Base-by-base conservation (phyloP, 2,797 vertebrate species). In the Acrossocheilus fasciatus region DNA sequence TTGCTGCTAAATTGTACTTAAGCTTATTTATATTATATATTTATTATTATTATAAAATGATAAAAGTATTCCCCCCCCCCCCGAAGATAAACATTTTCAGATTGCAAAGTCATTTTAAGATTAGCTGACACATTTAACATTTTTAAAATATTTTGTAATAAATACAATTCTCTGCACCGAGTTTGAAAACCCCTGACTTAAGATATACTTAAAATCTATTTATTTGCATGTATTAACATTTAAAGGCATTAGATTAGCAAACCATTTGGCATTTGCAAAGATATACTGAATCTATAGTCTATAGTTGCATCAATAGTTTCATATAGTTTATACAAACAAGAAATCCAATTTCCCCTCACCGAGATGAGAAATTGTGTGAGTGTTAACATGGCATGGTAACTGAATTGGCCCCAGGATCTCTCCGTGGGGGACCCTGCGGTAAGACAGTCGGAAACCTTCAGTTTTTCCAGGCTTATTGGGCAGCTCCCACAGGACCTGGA, bases 401-500 rank as follows among this genome's bases (percentile, higher is more conserved):
- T 93, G 87, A 54, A 92, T 84, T 0, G 92, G 89, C 1, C 89
- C 91, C 83, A 93, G 90, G 14, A 92, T 92, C 59, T 80, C 85
- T 74, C 88, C 77, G 1, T 87, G 87, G 1, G 91, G 92, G 57
- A 94, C 90, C 80, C 91, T 92, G 57, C 77, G 78, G 78, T 91
- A 89, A 15, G 91, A 93, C 20, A 94, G 88, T 18, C 89, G 91
- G 88, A 94, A 94, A 34, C 94, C 93, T 23, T 91, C 88, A 0
- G 91, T 89, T 68, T 81, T 81, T 36, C 91, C 92, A 1, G 86
- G 82, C 54, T 90, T 91, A 66, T 81, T 84, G 3, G 92, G 90
- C 43, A 91, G 89, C 86, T 92, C 91, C 94, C 93, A 94, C 50
- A 91, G 90, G 50, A 92, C 91, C 89, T 90, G 92, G 50, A 92